Evolutionary conservation across 2,113 vertebrate genomes (phyloP), one percentile per base, ranked within the genome.

Genomic region (Cettia cetti): DNA sequence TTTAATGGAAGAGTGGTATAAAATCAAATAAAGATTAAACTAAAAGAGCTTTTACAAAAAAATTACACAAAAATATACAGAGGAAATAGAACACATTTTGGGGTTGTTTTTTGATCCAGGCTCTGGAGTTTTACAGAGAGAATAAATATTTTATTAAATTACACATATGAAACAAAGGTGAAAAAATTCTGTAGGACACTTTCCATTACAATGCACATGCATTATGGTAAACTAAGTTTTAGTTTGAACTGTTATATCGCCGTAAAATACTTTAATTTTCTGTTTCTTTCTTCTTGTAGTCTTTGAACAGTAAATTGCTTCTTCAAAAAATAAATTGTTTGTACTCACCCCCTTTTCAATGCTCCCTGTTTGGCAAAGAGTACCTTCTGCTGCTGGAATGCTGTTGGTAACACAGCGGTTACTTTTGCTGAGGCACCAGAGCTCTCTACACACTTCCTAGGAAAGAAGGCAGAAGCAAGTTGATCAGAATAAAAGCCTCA

Each of bases 371-470:
- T 99, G 99, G 91, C 99, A 99, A 69, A 99, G 97, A 30, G 99
- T 99, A 94, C 99, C 99, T 95, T 99, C 99, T 44, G 99, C 99
- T 47, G 99, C 99, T 44, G 99, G 99, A 97, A 99, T 99, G 98
- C 99, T 99, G 98, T 99, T 99, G 59, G 99, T 99, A 95, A 99
- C 99, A 98, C 99, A 99, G 96, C 99, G 99, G 97, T 99, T 99
- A 98, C 99, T 99, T 98, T 99, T 99, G 98, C 99, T 99, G 96
- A 99, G 99, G 97, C 99, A 99, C 99, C 99, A 99, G 97, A 99
- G 99, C 99, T 99, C 99, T 99, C 99, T 99, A 99, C 99, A 99
- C 98, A 99, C 99, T 99, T 99, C 99, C 99, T 99, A 98, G 99
- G 99, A 99, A 99, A 99, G 98, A 99, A 98, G 98, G 98, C 98